A percentile compares a stretch with the other conserved stretches of the same genome.
Conservation (phyloP, 2,113 vertebrate species). For the Elephantulus edwardii region DNA sequence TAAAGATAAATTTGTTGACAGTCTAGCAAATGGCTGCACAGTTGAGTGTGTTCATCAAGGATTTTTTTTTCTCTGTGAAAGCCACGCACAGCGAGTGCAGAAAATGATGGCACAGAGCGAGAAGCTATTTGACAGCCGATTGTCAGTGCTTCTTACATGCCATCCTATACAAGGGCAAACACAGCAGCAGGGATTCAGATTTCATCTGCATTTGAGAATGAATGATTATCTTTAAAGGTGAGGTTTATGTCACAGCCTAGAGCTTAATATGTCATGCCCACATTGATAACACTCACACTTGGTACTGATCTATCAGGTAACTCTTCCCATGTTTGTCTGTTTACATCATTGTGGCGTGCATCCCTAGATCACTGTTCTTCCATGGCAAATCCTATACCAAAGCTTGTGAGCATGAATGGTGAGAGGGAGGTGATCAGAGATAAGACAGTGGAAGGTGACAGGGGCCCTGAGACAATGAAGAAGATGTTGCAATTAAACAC, state of each 20-base stretch:
- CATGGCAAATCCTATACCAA: neutral
- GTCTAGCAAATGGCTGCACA: neutral
- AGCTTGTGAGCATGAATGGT: neutral
- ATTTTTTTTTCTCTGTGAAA: slow-evolving; percentile 2
- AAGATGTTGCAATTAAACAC: neutral
- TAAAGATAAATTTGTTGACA: slow-evolving; percentile 34
- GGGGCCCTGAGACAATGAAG: neutral
- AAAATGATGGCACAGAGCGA: neutral
- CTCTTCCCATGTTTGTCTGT: neutral
- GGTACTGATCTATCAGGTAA: slow-evolving; percentile 13
- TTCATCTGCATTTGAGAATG: neutral
- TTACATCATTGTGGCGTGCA: neutral
- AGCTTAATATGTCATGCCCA: neutral
- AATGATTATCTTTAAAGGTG: neutral
- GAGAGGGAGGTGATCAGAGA: neutral
- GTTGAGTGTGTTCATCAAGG: neutral
- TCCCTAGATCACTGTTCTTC: neutral
- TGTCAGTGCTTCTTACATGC: neutral
- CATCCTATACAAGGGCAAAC: neutral
- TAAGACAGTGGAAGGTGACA: neutral
- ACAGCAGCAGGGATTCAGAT: neutral
- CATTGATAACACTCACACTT: neutral
- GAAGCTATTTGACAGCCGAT: neutral
- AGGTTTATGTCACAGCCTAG: neutral
- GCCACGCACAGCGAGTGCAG: neutral